Evolutionary conservation across 1,140 invertebrate species (phyloP), one percentile per base, ranked within the genome.

Genomic region (Ptiloglossa arizonensis): DNA sequence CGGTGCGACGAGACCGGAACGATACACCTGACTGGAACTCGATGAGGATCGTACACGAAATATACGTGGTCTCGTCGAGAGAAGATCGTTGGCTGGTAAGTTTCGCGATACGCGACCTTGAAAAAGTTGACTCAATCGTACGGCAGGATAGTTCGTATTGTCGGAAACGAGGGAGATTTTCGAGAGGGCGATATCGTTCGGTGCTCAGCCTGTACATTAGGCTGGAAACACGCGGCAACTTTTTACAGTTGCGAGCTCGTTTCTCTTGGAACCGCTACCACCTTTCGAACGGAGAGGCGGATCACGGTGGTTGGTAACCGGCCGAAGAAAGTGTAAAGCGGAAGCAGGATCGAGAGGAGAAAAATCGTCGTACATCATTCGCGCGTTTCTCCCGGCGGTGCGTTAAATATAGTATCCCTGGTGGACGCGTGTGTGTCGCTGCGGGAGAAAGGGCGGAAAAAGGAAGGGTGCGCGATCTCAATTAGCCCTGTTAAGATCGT

Each of bases 361-460:
- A 76, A 60, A 41, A 35, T 66, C 44, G 64, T 68, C 35, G 46
- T 69, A 69, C 19, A 77, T 69, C 64, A 69, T 69, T 19, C 57
- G 56, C 24, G 24, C 15, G 27, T 63, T 50, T 29, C 29, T n/a
- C 24, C 9, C 5, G 17, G 3, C 29, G n/a, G 5, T 19, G 38
- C 24, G 38, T 71, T 56, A 71, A 78, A 71, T 71, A n/a, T n/a
- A n/a, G n/a, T n/a, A 71, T 71, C 38, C 29, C 35, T 24, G 3
- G 38, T 6, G 27, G 17, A 41, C 50, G 24, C 24, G 44, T 22
- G 57, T 9, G 44, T 5, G 27, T n/a, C 24, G 24, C 17, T 1
- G 4, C 27, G 15, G 1, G 24, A 13, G 19, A 24, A 13, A 17
- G 29, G 17, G 11, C 6, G 29, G 9, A 35, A 15, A 38, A 41